Conservation (phyloP, 1,140 invertebrate genomes). For the Zophobas atratus region DNA sequence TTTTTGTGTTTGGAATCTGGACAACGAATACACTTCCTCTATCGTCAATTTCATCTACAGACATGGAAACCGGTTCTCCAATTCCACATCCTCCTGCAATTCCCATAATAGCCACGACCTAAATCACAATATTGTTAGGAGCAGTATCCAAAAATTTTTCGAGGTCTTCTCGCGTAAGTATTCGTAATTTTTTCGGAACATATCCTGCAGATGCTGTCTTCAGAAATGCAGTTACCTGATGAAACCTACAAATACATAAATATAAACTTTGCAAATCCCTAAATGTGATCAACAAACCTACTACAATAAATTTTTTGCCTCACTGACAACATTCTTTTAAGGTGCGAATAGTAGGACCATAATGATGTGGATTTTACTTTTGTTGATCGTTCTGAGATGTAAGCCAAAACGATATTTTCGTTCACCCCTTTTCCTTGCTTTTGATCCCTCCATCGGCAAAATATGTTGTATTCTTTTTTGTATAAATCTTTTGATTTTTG, state of each 20-base stretch:
- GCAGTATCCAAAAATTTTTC: neutral
- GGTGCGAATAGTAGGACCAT: neutral
- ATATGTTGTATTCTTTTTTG: neutral
- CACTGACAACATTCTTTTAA: neutral
- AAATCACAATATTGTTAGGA: neutral
- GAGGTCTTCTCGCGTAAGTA: neutral
- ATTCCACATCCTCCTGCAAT: neutral
- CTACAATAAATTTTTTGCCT: neutral
- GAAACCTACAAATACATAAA: neutral
- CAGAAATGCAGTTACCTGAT: neutral
- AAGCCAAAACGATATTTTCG: neutral
- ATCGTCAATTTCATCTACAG: neutral
- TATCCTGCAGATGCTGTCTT: neutral
- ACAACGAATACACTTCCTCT: neutral
- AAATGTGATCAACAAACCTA: neutral
- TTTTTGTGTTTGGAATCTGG: constrained; percentile 2
- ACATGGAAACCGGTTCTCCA: neutral
- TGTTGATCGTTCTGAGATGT: neutral
- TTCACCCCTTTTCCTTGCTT: neutral
- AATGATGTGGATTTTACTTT: neutral
- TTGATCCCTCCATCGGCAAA: neutral
- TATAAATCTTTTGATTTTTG: neutral
- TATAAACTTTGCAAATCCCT: too few species aligned
- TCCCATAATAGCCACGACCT: constrained; percentile 1
- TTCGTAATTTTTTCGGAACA: neutral